Evolutionary conservation across 1,140 invertebrate genomes (phyloP), one percentile per base, ranked within the genome.

Genomic region (Propsilocerus akamusi): DNA sequence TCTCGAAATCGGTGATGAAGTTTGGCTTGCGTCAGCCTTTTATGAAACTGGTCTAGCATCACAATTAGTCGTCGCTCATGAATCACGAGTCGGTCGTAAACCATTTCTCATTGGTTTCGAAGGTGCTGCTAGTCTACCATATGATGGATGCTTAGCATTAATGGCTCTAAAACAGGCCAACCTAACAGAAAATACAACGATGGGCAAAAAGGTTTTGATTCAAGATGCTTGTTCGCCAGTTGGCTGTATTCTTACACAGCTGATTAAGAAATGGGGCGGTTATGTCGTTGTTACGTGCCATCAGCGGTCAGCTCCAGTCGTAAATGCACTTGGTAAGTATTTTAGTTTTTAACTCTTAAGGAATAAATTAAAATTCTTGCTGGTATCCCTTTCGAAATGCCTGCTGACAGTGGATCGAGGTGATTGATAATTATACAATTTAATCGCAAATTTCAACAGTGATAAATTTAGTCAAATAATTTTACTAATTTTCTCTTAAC

Each of bases 181-280:
- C 48, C 56, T 64, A 6, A 68, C 76, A 48, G 67, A 71, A 54
- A 64, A 70, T 54, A 72, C 70, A 56, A 70, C 73, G 7, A 59
- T 65, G 56, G 68, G 70, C 26, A 79, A 77, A 69, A 71, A 70
- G 77, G 66, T 85, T 50, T 67, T 87, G 11, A 65, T 87, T 49
- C 73, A 76, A 59, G 80, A 74, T 46, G 83, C 78, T 22, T 74
- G 74, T 54, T 81, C 77, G 22, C 76, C 81, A 14, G 70, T 81
- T 22, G 83, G 82, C 24, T 80, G 79, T 56, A 73, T 84, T 55
- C 69, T 83, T 30, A 74, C 80, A 46, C 83, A 87, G 64, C 60
- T 86, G 30, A 64, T 80, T 32, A 77, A 76, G 54, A 61, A 76
- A 10, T 84, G 80, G 78, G 78, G 78, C 25, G 76, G 72, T 26